Percentiles rank a stretch among this genome's conserved stretches.
phyloP scores from a whole-genome alignment of 2,113 vertebrate genomes.

The Rattus rattus region DNA sequence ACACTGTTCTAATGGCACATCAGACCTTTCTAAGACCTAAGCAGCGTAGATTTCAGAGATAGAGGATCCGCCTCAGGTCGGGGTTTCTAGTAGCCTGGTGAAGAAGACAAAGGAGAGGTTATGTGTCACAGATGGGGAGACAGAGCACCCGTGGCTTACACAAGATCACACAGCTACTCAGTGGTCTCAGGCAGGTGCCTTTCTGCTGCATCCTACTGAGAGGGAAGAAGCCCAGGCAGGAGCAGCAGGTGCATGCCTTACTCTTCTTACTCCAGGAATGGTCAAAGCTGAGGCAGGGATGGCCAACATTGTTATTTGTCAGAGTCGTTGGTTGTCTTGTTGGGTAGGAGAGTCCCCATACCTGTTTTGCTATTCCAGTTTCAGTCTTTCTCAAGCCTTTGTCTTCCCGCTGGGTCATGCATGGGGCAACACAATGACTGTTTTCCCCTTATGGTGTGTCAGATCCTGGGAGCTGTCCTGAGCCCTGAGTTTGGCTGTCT shows the following conservation, averaged over 20 bases:
- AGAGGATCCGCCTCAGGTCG: conserved; percentile 11
- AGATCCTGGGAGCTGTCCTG: conserved; percentile 38
- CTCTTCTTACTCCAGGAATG: conserved; percentile 44
- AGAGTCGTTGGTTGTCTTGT: conserved; percentile 63
- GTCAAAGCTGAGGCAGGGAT: conserved; percentile 40
- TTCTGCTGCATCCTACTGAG: background rate
- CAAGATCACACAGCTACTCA: conserved; percentile 81
- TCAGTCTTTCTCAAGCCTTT: conserved; percentile 21
- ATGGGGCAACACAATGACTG: background rate
- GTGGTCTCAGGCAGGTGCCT: conserved; percentile 59
- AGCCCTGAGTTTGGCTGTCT: conserved; percentile 55
- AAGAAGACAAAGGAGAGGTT: conserved; percentile 43
- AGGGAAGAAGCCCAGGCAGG: background rate
- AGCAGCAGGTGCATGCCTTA: conserved; percentile 8
- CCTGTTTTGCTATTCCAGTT: conserved; percentile 38
- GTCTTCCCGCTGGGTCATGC: conserved; percentile 30
- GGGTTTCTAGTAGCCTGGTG: background rate
- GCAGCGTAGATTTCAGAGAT: background rate
- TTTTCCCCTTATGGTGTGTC: conserved; percentile 38
- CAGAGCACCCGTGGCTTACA: conserved; percentile 63
- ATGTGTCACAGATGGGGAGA: conserved; percentile 33
- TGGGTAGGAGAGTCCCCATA: conserved; percentile 22
- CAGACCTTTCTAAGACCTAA: conserved; percentile 25
- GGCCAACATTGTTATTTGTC: conserved; percentile 24
- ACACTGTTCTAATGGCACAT: background rate